A percentile compares a stretch with the other conserved stretches of the same genome.
Evolutionary conservation across 2,113 vertebrate genomes (phyloP).

Genomic region (Gorsachius goisagi): DNA sequence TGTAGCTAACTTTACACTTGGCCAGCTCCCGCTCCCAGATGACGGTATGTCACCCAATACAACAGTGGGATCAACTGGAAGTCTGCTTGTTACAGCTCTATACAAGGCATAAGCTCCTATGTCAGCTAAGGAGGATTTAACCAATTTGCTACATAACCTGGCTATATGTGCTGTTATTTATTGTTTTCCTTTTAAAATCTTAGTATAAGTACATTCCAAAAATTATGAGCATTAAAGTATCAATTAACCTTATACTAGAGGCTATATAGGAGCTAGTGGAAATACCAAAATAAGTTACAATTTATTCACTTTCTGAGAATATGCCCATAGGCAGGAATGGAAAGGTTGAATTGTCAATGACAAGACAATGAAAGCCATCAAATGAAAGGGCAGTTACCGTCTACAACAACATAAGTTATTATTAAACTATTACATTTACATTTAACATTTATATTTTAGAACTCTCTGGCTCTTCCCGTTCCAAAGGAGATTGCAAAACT

Average conservation of each 20-base stretch:
- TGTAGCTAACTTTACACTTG: neutral
- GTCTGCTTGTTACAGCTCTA: neutral
- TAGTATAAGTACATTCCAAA: neutral
- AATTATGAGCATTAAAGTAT: neutral
- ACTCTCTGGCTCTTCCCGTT: neutral
- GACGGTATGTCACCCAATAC: neutral
- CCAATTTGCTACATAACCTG: neutral
- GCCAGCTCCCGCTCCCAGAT: neutral
- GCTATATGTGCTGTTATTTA: neutral
- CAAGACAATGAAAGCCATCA: neutral
- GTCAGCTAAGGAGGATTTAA: neutral
- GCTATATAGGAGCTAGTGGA: neutral
- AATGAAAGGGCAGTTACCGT: neutral
- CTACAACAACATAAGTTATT: neutral
- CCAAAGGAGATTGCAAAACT: neutral
- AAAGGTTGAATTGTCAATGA: neutral
- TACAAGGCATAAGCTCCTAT: neutral
- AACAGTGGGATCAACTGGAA: neutral
- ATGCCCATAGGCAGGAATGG: neutral
- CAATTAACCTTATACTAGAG: neutral
- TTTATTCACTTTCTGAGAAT: neutral
- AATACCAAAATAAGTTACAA: neutral
- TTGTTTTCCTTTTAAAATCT: neutral
- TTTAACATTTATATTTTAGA: neutral
- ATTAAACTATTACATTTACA: neutral